phyloP scores from a whole-genome alignment of 2,113 vertebrate species.

The Caretta caretta region DNA sequence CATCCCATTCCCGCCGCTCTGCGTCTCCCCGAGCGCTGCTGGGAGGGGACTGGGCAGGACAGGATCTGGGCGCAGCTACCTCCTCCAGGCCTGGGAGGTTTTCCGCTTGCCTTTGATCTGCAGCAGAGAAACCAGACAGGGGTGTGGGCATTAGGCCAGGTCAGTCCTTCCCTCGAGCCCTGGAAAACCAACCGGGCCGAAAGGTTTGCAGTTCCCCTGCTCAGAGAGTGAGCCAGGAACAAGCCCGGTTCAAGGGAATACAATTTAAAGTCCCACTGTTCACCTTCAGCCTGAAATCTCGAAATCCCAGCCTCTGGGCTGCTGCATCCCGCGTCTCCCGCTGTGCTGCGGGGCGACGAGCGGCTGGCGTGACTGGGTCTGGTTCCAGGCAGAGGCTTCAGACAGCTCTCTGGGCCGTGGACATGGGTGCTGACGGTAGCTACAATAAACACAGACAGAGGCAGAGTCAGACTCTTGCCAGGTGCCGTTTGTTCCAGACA shows the following conservation, averaged over 20 bases:
- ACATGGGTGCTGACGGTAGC: background rate
- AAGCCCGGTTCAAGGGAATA: background rate
- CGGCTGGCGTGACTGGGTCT: background rate
- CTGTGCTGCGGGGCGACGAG: background rate
- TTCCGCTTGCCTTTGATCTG: background rate
- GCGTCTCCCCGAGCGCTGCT: background rate
- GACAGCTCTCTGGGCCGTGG: too few relatives aligned
- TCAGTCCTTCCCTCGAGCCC: background rate
- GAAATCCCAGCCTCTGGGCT: background rate
- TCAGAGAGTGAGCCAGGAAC: background rate
- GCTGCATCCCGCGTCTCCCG: background rate
- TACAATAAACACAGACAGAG: background rate
- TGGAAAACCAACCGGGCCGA: background rate
- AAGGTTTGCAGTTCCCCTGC: background rate
- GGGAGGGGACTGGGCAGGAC: background rate
- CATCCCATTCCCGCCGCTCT: background rate
- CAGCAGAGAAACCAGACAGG: background rate
- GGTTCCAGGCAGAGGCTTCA: background rate
- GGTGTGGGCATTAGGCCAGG: too few relatives aligned
- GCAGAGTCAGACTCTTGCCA: too few relatives aligned
- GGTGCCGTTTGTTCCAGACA: background rate
- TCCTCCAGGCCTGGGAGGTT: slow-evolving; percentile 52
- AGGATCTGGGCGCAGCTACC: background rate
- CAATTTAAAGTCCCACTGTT: background rate
- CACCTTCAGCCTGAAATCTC: background rate